Conservation (phyloP, 2,113 vertebrate species). For the Tupaia chinensis region DNA sequence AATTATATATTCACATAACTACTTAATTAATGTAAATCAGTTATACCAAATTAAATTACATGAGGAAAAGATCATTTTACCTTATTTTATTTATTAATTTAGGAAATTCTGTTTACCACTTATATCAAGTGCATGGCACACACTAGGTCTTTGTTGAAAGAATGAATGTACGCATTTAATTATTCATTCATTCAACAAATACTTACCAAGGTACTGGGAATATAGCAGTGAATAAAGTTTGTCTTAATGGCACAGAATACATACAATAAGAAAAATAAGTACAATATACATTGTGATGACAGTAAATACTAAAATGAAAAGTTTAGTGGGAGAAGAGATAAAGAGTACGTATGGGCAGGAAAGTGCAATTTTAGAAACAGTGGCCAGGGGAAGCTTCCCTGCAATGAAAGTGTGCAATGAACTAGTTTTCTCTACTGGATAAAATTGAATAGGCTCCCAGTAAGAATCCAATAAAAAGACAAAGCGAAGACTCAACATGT, state of each 20-base stretch:
- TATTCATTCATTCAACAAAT: constrained; percentile 45
- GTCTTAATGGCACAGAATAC: neutral
- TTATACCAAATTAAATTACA: constrained; percentile 5
- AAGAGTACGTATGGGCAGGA: neutral
- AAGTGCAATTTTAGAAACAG: neutral
- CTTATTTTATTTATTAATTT: neutral
- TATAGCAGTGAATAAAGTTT: neutral
- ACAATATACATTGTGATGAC: neutral
- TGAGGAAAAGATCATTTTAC: neutral
- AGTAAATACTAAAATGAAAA: constrained; percentile 27
- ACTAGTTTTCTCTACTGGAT: neutral
- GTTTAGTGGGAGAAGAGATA: neutral
- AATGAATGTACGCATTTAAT: neutral
- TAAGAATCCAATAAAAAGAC: neutral
- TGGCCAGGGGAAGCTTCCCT: neutral
- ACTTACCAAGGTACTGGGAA: neutral
- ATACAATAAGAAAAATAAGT: constrained; percentile 30
- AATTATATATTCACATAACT: neutral
- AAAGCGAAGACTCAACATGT: constrained; percentile 36
- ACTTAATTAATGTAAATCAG: neutral
- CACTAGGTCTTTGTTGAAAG: neutral
- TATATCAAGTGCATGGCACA: neutral
- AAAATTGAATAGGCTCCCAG: neutral
- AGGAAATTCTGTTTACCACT: constrained; percentile 23
- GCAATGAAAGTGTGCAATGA: neutral